Conservation (phyloP, 2,888 invertebrate species). For the Drosophila merina region DNA sequence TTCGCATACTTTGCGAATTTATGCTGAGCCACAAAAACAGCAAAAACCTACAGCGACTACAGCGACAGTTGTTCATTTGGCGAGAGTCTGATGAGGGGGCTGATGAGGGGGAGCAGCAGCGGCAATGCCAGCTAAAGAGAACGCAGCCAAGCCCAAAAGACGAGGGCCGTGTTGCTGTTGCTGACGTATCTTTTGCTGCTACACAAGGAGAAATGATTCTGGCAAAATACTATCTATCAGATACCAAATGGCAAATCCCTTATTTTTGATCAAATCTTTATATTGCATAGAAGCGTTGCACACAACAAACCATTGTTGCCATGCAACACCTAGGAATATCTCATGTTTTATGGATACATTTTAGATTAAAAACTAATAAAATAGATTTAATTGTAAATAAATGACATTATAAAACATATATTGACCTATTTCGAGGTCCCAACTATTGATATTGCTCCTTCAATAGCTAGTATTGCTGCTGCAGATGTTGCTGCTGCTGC, state of each 20-base stretch:
- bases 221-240: not conserved
- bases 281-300: not conserved
- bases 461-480: not conserved
- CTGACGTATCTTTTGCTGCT: constrained; percentile 4
- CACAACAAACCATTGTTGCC: too few species aligned
- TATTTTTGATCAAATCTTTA: not conserved
- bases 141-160: constrained; percentile 37
- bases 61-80: constrained; percentile 65
- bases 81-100: constrained; percentile 6
- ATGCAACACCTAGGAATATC: too few species aligned
- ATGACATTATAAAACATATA: too few species aligned
- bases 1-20: constrained; percentile 80
- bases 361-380: too few species aligned
- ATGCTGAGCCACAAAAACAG: constrained; percentile 68
- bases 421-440: too few species aligned
- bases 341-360: too few species aligned
- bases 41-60: constrained; percentile 33
- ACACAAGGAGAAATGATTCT: not conserved
- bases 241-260: not conserved
- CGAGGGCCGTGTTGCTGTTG: constrained; percentile 23
- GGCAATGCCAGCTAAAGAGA: constrained; percentile 1
- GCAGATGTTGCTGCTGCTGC: constrained; percentile 7
- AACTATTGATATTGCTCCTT: not conserved
- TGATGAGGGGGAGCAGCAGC: not conserved
- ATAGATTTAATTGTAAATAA: too few species aligned